phyloP scores from a whole-genome alignment of 2,113 vertebrate species.

The Saccopteryx bilineata region DNA sequence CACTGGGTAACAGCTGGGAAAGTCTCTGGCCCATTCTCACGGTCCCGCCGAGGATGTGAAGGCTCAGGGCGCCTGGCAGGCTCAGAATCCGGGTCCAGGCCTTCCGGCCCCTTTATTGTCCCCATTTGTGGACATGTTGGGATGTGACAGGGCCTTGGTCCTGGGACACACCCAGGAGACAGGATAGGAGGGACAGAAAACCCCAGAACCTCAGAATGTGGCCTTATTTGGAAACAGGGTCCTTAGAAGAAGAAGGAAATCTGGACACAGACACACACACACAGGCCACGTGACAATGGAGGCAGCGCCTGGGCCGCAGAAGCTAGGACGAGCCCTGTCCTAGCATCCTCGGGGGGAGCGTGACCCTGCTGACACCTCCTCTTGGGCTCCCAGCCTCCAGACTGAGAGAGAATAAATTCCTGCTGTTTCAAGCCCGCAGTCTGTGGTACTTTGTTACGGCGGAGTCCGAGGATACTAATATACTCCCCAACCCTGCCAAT shows the following conservation, averaged over 20 bases:
- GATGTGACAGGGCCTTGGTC: not conserved
- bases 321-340: not conserved
- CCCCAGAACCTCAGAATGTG: not conserved
- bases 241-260: not conserved
- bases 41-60: fast-evolving
- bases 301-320: not conserved
- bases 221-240: not conserved
- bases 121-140: not conserved
- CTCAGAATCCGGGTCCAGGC: fast-evolving
- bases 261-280: not conserved
- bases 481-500: too few species aligned
- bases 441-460: not conserved
- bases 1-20: not conserved
- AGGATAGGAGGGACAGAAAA: not conserved
- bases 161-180: not conserved
- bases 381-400: not conserved
- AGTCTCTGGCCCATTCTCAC: too few species aligned
- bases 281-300: fast-evolving
- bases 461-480: too few species aligned
- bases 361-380: too few species aligned
- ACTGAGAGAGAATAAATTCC: not conserved
- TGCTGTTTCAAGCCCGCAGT: not conserved
- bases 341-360: fast-evolving
- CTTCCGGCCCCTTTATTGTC: fast-evolving
- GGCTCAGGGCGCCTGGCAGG: fast-evolving